phyloP scores from a whole-genome alignment of 2,113 vertebrate genomes.

The Loxodonta africana region DNA sequence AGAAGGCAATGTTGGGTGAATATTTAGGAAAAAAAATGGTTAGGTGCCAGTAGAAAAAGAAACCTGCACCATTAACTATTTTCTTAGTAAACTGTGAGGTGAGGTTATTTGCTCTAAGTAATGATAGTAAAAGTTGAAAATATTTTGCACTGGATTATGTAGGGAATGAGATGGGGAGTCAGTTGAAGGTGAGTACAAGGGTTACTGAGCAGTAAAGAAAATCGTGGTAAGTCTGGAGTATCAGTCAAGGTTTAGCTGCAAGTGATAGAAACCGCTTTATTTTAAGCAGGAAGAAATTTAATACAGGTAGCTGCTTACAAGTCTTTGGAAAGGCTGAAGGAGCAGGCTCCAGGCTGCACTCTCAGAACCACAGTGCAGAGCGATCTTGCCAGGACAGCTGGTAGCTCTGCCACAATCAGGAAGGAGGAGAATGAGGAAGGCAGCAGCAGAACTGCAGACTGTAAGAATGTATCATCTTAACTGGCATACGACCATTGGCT shows the following conservation, averaged over 20 bases:
- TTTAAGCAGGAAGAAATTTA: conserved; percentile 46
- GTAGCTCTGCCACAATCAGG: not conserved
- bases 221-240: not conserved
- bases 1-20: not conserved
- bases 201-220: not conserved
- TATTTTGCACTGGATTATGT: conserved; percentile 26
- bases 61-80: not conserved
- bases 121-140: not conserved
- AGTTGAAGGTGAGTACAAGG: not conserved
- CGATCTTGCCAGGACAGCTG: not conserved
- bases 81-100: not conserved
- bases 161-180: not conserved
- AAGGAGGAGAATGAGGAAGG: not conserved
- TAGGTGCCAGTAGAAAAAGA: not conserved
- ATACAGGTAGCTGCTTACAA: not conserved
- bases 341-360: not conserved
- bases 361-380: not conserved
- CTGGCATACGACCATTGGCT: not conserved
- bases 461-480: not conserved
- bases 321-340: conserved; percentile 10
- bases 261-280: not conserved
- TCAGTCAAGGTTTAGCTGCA: not conserved
- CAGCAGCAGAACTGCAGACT: not conserved
- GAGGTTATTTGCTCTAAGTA: not conserved
- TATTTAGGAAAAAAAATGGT: not conserved